These are phyloP conservation scores for Hydrolagus colliei DNA, from an alignment of 2,797 vertebrate genomes.

Conservation along the genomic window DNA sequence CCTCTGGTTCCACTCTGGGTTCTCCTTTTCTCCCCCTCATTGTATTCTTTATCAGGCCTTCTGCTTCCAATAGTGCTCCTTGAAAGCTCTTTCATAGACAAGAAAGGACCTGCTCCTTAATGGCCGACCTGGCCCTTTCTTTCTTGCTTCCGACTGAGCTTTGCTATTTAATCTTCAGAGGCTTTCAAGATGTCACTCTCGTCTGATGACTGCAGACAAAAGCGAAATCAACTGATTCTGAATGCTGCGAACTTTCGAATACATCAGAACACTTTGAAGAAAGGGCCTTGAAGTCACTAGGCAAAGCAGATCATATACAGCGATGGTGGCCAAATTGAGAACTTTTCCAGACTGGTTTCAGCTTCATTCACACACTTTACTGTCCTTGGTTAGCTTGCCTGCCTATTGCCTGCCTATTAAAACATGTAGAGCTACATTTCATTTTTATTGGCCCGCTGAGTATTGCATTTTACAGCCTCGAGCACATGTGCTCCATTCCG, in stretches of 20 bases:
- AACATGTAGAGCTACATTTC: conserved; percentile 27
- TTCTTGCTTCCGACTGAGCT: conserved; percentile 86
- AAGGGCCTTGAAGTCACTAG: conserved; percentile 57
- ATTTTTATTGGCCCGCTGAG: conserved; percentile 29
- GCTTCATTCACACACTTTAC: conserved; percentile 30
- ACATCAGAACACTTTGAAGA: conserved; percentile 68
- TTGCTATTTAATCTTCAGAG: conserved; percentile 98
- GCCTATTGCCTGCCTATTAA: conserved; percentile 19
- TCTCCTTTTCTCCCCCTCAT: conserved; percentile 61
- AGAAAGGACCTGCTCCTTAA: conserved; percentile 74
- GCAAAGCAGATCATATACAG: conserved; percentile 62
- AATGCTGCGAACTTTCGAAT: conserved; percentile 63
- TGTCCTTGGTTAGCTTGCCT: conserved; percentile 10
- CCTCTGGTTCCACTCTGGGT: conserved; percentile 59
- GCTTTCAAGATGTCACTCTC: conserved; percentile 96
- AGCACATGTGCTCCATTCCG: conserved; percentile 13
- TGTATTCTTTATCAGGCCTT: conserved; percentile 66
- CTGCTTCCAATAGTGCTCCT: conserved; percentile 67
- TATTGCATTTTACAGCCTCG: conserved; percentile 7
- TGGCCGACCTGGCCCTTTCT: conserved; percentile 65
- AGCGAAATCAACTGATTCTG: conserved; percentile 69
- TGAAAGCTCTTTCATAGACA: conserved; percentile 74
- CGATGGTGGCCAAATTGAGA: conserved; percentile 70
- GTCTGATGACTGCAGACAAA: conserved; percentile 89
- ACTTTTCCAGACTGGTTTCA: conserved; percentile 47